Evolutionary conservation across 92 coral and sea anemone genomes (phyloP).

Genomic region (Parazoanthus darwini): DNA sequence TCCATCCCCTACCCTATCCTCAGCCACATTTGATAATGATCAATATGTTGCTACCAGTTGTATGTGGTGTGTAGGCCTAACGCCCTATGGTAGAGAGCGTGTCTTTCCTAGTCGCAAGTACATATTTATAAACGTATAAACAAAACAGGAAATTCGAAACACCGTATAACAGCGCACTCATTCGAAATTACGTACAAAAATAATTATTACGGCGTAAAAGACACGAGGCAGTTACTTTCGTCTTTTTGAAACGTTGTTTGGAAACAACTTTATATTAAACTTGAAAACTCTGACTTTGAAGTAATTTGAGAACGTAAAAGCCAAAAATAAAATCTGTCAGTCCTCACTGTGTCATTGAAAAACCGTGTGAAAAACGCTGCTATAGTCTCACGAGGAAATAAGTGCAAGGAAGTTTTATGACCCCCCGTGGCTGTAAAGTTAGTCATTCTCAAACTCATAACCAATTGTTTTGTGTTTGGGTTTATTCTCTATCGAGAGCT

Average conservation of each 20-base stretch:
- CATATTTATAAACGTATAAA: too few species aligned
- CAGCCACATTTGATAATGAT: too few species aligned
- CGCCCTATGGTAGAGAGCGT: not conserved
- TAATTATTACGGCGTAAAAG: not conserved
- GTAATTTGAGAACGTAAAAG: not conserved
- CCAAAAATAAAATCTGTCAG: not conserved
- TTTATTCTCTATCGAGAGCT: constrained; percentile 6
- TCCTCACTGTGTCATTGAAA: not conserved
- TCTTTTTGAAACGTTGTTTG: not conserved
- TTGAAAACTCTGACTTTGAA: not conserved
- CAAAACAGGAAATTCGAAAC: not conserved
- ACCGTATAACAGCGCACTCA: not conserved
- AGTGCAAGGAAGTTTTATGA: constrained; percentile 17
- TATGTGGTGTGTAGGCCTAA: not conserved
- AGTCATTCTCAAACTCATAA: not conserved
- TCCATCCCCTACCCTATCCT: too few species aligned
- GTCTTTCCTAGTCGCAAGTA: not conserved
- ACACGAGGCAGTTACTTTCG: not conserved
- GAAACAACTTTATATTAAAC: not conserved
- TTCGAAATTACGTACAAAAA: not conserved
- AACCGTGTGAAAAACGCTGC: constrained; percentile 42
- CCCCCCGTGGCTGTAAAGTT: constrained; percentile 30
- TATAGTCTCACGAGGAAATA: constrained; percentile 14
- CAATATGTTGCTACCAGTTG: not conserved
- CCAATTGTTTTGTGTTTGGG: constrained; percentile 21